Conservation (phyloP, 2,797 vertebrate genomes). For the Acrossocheilus fasciatus region DNA sequence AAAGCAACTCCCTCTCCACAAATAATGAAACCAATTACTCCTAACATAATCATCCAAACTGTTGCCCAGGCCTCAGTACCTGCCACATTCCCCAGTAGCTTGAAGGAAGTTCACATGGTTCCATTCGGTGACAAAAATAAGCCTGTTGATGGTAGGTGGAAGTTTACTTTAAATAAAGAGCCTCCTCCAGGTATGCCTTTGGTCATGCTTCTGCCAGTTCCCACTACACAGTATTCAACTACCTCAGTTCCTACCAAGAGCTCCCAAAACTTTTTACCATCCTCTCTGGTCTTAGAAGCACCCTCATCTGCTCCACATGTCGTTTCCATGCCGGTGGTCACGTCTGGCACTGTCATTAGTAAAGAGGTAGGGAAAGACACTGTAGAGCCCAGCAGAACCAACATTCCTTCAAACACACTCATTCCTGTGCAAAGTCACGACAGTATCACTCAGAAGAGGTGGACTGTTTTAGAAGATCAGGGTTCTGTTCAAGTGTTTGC, state of each 20-base stretch:
- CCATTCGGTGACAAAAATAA: conserved; percentile 25
- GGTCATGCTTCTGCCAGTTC: conserved; percentile 73
- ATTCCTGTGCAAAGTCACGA: conserved; percentile 50
- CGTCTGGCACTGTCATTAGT: not conserved
- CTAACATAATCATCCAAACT: conserved; percentile 21
- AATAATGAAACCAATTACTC: conserved; percentile 1
- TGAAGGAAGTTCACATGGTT: conserved; percentile 8
- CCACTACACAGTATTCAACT: conserved; percentile 49
- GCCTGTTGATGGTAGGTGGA: conserved; percentile 63
- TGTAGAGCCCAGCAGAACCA: conserved; percentile 8
- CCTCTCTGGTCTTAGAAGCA: conserved; percentile 33
- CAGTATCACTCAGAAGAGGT: conserved; percentile 22
- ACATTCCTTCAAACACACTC: conserved; percentile 30
- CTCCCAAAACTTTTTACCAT: conserved; percentile 7
- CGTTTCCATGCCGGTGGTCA: conserved; percentile 13
- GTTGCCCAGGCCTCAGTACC: conserved; percentile 4
- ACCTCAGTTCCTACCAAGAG: conserved; percentile 45
- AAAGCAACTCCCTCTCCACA: not conserved
- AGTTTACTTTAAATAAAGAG: conserved; percentile 71
- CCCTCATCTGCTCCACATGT: not conserved
- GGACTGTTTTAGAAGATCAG: conserved; percentile 34
- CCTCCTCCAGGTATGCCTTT: conserved; percentile 70
- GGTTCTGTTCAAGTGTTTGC: not conserved
- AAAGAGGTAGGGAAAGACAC: conserved; percentile 12
- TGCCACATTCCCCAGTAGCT: not conserved